These are phyloP conservation scores for Tenthredo amoena DNA, from an alignment of 2,888 invertebrate species.

Conservation along the genomic window DNA sequence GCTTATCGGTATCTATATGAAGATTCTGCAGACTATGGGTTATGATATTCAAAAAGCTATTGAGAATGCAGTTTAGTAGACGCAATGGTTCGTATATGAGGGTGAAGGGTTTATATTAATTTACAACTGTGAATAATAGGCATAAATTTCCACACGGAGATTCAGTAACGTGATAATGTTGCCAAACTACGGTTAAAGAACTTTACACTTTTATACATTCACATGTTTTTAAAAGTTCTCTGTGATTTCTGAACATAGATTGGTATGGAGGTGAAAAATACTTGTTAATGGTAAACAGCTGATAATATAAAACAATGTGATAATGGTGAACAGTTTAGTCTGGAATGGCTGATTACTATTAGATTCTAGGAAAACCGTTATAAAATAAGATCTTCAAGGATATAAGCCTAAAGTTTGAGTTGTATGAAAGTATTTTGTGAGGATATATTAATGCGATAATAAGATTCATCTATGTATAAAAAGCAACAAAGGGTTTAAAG, in stretches of 20 bases:
- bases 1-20: slow-evolving; percentile 55
- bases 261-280: neutral
- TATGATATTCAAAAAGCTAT: slow-evolving; percentile 53
- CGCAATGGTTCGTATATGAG: neutral
- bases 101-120: neutral
- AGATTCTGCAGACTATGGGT: slow-evolving; percentile 54
- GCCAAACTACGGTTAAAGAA: neutral
- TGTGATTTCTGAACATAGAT: neutral
- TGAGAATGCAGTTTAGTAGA: slow-evolving; percentile 14
- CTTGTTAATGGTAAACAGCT: neutral
- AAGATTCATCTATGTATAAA: neutral
- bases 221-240: neutral
- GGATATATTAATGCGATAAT: neutral
- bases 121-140: neutral
- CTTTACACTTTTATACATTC: neutral
- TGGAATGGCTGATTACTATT: neutral
- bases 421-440: neutral
- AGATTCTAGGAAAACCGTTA: neutral
- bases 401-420: neutral
- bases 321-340: too few species aligned
- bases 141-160: neutral
- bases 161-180: neutral
- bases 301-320: too few species aligned
- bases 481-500: neutral
- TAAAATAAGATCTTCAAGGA: neutral